Evolutionary conservation across 2,113 vertebrate genomes (phyloP), one percentile per base, ranked within the genome.

Genomic region (Melanocharis versteri): DNA sequence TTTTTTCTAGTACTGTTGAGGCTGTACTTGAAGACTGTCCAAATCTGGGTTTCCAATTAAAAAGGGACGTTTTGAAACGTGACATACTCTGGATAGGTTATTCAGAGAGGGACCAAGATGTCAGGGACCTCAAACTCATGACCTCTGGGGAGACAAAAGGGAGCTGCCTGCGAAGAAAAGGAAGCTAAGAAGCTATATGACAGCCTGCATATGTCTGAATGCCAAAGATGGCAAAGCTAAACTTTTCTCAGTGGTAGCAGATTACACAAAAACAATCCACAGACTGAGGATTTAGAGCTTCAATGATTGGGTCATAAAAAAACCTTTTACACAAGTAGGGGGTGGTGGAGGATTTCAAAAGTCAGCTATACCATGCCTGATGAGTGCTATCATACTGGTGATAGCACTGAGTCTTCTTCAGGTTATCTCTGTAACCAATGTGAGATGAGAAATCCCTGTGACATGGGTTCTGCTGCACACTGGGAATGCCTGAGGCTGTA

Each of bases 391-490:
- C 3, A 1, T 50, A 11, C 9, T 60, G 61, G 9, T 35, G 22
- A 64, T 47, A 82, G 13, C 39, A 16, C 27, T 7, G 18, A 44
- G 17, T 33, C 28, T 60, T 76, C 22, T 81, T 60, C 42, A 62
- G n/a, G 15, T 57, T 91, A 4, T 65, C 24, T 42, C n/a, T 39
- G 27, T 64, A 70, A 73, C 62, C 58, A 85, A 62, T 45, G 48
- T 80, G 64, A 50, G 40, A 53, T 50, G 13, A 86, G 78, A 87
- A 65, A 66, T 70, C 33, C 39, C 21, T 45, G 28, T 3, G 2
- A 33, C 33, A 11, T 0, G 1, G 13, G 16, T 44, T 90, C 28
- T 86, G 31, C 71, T 78, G 22, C 0, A 0, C 23, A 5, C 21
- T 40, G 57, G 23, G 40, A 90, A 17, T 0, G 3, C 53, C 82